Evolutionary conservation across 2,888 invertebrate genomes (phyloP), one percentile per base, ranked within the genome.

Genomic region (Sabatieria punctata): DNA sequence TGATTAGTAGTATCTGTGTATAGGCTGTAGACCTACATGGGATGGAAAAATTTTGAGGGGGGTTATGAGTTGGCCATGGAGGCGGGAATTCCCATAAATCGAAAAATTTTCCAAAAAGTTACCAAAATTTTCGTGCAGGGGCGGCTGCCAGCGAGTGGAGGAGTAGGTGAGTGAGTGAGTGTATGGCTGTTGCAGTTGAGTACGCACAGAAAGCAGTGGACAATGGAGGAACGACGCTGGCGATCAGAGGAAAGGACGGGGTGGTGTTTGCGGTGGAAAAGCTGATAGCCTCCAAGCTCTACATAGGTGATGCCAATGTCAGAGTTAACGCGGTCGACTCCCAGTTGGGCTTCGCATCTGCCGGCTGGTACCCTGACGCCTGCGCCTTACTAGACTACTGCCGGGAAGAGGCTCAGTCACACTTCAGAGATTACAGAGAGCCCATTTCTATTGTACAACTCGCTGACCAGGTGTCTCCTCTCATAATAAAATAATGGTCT

Each of bases 161-260:
- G n/a, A n/a, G n/a, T n/a, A n/a, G n/a, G n/a, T n/a, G n/a, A n/a
- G n/a, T n/a, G n/a, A n/a, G n/a, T n/a, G n/a, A n/a, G n/a, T n/a
- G n/a, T n/a, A n/a, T n/a, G n/a, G n/a, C n/a, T 30, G 8, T 54
- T 59, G 46, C 47, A 59, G 61, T 99, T 1, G 97, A 99, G 74
- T 99, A 99, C 72, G 97, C 97, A 2, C 83, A 83, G 46, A 99
- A 99, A 72, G 97, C 97, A 3, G 95, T 99, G 1, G 97, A 99
- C 71, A 86, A 85, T 64, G 85, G 88, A 55, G 78, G 78, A 11
- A 95, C 95, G 50, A 88, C 89, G 15, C 81, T 99, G 54, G 95
- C 83, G 1, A 75, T 99, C 4, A 73, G 85, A 59, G 91, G 93
- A 23, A 91, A 85, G 64, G 89, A 97, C 73, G 86, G 91, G 46